Percentiles rank a stretch among this genome's conserved stretches.
phyloP scores from a whole-genome alignment of 64 coral and sea anemone genomes.

The Montipora cactus region DNA sequence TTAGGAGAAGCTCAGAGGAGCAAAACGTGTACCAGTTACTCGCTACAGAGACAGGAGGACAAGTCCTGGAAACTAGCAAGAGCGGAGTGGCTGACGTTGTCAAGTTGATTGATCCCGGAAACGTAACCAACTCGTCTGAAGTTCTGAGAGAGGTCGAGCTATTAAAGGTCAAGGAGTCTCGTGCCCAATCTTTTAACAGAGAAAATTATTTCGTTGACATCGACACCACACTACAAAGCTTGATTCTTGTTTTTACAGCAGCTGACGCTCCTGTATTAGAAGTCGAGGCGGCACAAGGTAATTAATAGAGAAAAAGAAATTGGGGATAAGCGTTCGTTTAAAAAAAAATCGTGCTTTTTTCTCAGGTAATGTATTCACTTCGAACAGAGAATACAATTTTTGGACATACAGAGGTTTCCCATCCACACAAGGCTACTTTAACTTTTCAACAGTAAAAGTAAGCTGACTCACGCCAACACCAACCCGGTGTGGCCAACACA shows the following conservation, averaged over 20 bases:
- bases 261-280: background rate
- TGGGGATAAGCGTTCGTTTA: too few species aligned
- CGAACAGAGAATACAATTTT: background rate
- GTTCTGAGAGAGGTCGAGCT: slow-evolving; percentile 38
- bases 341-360: too few species aligned
- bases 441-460: too few species aligned
- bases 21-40: slow-evolving; percentile 34
- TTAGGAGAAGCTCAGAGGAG: slow-evolving; percentile 31
- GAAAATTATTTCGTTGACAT: background rate
- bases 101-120: slow-evolving; percentile 39
- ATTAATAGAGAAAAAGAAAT: background rate
- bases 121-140: slow-evolving; percentile 21
- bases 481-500: too few species aligned
- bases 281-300: slow-evolving; percentile 42
- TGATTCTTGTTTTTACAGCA: slow-evolving; percentile 43
- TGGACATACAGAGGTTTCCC: background rate
- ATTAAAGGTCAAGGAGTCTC: slow-evolving; percentile 34
- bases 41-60: slow-evolving; percentile 69
- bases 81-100: slow-evolving; percentile 33
- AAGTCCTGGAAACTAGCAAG: slow-evolving; percentile 58
- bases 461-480: too few species aligned
- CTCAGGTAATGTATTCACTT: too few species aligned
- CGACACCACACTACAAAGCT: slow-evolving; percentile 40
- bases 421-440: too few species aligned
- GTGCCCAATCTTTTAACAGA: background rate